Evolutionary conservation across 1,140 invertebrate species (phyloP).

Genomic region (Adoxophyes honmai): DNA sequence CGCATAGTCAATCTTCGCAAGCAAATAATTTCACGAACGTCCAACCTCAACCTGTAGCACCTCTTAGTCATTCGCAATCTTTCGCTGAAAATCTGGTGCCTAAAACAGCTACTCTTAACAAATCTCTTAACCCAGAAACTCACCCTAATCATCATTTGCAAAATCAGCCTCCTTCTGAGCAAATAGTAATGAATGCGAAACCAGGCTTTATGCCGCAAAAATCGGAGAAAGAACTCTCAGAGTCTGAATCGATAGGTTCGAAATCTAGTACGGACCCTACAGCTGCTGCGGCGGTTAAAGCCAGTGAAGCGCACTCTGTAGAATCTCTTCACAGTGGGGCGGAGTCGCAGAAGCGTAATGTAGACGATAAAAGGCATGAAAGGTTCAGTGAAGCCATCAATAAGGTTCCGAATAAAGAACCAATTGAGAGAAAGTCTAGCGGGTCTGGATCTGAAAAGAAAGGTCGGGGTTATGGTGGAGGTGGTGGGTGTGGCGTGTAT

Average conservation of each 20-base stretch:
- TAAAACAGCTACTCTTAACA: constrained; percentile 33
- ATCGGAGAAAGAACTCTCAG: constrained; percentile 56
- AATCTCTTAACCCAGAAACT: constrained; percentile 33
- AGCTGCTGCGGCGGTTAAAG: constrained; percentile 30
- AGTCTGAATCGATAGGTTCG: constrained; percentile 56
- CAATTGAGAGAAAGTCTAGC: constrained; percentile 71
- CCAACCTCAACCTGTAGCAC: constrained; percentile 35
- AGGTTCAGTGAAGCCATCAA: constrained; percentile 53
- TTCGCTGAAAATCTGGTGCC: constrained; percentile 33
- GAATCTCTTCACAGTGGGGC: constrained; percentile 39
- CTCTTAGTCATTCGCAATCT: constrained; percentile 41
- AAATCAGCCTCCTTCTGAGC: constrained; percentile 39
- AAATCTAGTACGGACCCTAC: constrained; percentile 54
- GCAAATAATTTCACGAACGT: constrained; percentile 29
- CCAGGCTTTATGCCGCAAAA: constrained; percentile 42
- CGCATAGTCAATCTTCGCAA: constrained; percentile 39
- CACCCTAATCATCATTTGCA: constrained; percentile 32
- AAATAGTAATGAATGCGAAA: constrained; percentile 34
- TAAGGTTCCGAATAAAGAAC: constrained; percentile 62
- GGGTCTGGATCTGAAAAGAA: constrained; percentile 75
- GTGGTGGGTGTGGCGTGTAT: constrained; percentile 62
- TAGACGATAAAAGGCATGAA: constrained; percentile 59
- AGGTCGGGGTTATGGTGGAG: constrained; percentile 55
- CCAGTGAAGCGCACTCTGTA: constrained; percentile 34
- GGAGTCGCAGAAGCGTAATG: constrained; percentile 42